Base-by-base conservation (phyloP, 2,113 vertebrate species). In the Nannobrachium achirus region DNA sequence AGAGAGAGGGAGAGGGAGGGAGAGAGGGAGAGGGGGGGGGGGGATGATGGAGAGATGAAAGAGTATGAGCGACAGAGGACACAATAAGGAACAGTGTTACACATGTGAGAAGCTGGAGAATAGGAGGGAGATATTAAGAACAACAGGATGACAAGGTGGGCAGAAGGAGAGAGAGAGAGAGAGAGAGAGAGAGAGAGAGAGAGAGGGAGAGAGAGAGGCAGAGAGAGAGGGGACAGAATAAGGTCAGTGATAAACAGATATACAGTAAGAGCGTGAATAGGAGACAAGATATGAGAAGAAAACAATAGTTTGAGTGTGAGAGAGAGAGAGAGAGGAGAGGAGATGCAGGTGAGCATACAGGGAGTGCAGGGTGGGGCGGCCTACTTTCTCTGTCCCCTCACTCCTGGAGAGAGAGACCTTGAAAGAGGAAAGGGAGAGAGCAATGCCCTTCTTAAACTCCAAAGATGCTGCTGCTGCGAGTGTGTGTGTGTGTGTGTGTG, bases 331-430 rank as follows among this genome's bases (percentile, higher is more conserved):
- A 81, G 66, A 81, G 69, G 76, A 58, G 73, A 56, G 66, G 20
- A 69, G 60, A 66, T 7, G 57, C 66, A 74, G 75, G 71, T 58
- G 73, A 78, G 69, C 49, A n/a, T n/a, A n/a, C n/a, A n/a, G n/a
- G n/a, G n/a, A n/a, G n/a, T n/a, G n/a, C n/a, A n/a, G n/a, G n/a
- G n/a, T n/a, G 14, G 75, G 67, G 65, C 63, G 67, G 51, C 56
- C 60, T 56, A 69, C 70, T 78, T 75, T 59, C 49, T 51, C 48
- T 77, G 38, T 53, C 55, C 42, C 25, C 25, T 16, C 16, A n/a
- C n/a, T 8, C 45, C 49, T 8, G 7, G 40, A 52, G n/a, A 48
- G 48, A 57, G 6, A 65, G 15, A 51, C 6, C n/a, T 45, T 52
- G 41, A 5, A 58, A 20, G 25, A 10, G 15, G n/a, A 56, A 13